These are phyloP conservation scores for Oceanodroma leucorhoa DNA, from an alignment of 2,797 vertebrate genomes.

Conservation along the genomic window DNA sequence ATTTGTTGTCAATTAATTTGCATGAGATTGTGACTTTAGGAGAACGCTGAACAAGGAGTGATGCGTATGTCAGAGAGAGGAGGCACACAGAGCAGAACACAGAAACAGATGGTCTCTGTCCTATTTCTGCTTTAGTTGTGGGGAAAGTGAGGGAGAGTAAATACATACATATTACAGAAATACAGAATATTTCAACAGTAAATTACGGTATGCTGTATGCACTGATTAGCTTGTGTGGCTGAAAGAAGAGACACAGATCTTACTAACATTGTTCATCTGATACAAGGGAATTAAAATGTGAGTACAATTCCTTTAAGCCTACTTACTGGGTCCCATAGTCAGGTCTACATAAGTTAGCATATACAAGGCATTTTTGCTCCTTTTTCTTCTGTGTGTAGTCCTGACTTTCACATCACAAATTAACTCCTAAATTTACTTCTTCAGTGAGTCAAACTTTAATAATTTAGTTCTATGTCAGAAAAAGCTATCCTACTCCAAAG, in stretches of 20 bases:
- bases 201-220: not conserved
- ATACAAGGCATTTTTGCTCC: not conserved
- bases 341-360: not conserved
- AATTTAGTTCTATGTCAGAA: conserved; percentile 18
- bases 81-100: not conserved
- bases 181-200: not conserved
- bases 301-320: not conserved
- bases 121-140: not conserved
- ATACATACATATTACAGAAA: not conserved
- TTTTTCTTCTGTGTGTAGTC: not conserved
- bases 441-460: conserved; percentile 7
- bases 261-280: not conserved
- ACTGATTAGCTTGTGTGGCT: not conserved
- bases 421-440: conserved; percentile 9
- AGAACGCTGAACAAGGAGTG: not conserved
- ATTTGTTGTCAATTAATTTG: conserved; percentile 16
- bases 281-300: not conserved
- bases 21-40: not conserved
- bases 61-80: not conserved
- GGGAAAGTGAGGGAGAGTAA: not conserved
- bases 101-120: not conserved
- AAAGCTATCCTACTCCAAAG: not conserved
- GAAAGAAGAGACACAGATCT: not conserved
- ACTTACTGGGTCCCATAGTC: not conserved
- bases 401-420: not conserved